A percentile compares a stretch with the other conserved stretches of the same genome.
Conservation (phyloP, 2,888 invertebrate species). For the Nephrocerus scutellatus region DNA sequence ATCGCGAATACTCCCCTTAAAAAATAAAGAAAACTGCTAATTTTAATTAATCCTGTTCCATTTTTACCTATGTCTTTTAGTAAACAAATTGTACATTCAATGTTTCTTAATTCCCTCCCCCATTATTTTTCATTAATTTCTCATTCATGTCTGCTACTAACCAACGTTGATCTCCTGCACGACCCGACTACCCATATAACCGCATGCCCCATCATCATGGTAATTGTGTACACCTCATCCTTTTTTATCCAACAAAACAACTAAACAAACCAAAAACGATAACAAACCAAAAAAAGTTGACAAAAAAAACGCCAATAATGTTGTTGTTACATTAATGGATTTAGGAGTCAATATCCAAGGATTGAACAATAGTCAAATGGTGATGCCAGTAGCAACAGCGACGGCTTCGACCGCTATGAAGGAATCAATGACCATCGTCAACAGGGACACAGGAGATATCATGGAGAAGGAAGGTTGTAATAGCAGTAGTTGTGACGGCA, state of each 20-base stretch:
- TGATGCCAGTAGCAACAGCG: conserved; percentile 25
- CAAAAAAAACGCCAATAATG: conserved; percentile 43
- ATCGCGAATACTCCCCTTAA: too few species aligned
- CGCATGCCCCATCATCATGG: neutral
- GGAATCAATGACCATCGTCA: conserved; percentile 20
- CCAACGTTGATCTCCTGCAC: too few species aligned
- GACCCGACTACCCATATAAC: too few species aligned
- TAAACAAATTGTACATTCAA: too few species aligned
- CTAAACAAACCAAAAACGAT: conserved; percentile 13
- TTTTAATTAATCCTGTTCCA: too few species aligned
- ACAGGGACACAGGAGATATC: too few species aligned
- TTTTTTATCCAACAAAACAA: conserved; percentile 8
- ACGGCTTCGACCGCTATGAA: conserved; percentile 28
- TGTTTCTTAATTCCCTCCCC: too few species aligned
- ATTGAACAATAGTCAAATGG: too few species aligned
- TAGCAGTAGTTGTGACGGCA: conserved; percentile 37
- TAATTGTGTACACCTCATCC: neutral
- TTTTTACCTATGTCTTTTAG: too few species aligned
- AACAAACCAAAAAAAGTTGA: conserved; percentile 26
- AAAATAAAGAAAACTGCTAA: too few species aligned
- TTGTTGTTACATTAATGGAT: conserved; percentile 39
- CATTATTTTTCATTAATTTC: too few species aligned
- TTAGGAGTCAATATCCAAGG: conserved; percentile 27
- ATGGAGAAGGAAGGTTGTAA: conserved; percentile 19
- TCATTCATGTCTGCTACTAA: too few species aligned